phyloP scores from a whole-genome alignment of 2,113 vertebrate species.

The Muntiacus reevesi region DNA sequence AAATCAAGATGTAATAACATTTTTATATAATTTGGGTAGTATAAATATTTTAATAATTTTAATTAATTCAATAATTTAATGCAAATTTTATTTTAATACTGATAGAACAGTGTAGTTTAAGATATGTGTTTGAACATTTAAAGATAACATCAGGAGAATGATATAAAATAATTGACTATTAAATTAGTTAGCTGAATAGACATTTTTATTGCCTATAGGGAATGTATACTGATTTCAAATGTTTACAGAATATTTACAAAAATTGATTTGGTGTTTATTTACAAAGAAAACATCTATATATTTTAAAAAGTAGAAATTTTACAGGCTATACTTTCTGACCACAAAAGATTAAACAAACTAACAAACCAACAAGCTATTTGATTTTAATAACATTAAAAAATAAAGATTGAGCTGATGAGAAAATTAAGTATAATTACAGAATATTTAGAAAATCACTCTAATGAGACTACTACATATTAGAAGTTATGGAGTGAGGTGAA shows the following conservation, averaged over 20 bases:
- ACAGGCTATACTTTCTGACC: neutral
- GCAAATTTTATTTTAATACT: neutral
- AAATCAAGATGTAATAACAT: neutral
- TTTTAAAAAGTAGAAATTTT: neutral
- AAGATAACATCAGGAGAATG: neutral
- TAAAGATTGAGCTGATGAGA: neutral
- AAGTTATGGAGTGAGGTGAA: neutral
- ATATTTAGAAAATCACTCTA: neutral
- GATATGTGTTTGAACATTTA: neutral
- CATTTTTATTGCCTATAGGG: neutral
- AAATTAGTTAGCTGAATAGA: neutral
- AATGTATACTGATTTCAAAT: neutral
- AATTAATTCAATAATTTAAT: neutral
- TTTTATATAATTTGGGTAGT: neutral
- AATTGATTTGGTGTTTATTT: neutral
- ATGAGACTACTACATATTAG: neutral
- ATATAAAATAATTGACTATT: neutral
- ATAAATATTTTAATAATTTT: neutral
- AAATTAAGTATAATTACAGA: neutral
- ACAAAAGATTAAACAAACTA: neutral
- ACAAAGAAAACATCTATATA: neutral
- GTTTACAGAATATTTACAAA: neutral
- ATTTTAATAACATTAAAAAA: neutral
- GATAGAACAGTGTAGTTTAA: neutral
- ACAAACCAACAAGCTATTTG: neutral